Base-by-base conservation (phyloP, 2,797 vertebrate species). In the Enteromius viviparus region DNA sequence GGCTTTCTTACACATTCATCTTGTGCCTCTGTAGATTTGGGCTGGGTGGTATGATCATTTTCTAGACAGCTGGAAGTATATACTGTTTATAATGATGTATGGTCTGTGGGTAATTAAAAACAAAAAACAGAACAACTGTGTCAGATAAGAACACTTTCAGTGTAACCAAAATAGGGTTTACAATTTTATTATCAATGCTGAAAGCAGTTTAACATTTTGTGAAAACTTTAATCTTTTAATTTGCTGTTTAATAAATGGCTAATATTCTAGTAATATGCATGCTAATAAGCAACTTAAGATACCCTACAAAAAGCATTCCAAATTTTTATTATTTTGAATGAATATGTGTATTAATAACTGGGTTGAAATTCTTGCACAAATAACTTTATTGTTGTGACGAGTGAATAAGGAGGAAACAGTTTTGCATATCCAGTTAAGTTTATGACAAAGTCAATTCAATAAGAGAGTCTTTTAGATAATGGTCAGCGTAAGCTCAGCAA, bases 1-100 rank as follows among this genome's bases (percentile, higher is more conserved):
- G 15, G 21, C 34, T 37, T 55, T 76, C 21, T 49, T 10, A 69
- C 26, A 69, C 26, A 83, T 69, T 83, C 55, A 76, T 76, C 51
- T 77, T 21, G 4, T 37, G 70, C 32, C 47, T 82, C 60, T 82
- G 34, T 32, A 53, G 60, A 76, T 37, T 65, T 68, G 29, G 60
- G 3, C 45, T 65, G 42, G 26, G 70, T 64, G 40, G 69, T 65
- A 37, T 40, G 26, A 72, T 15, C 2, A 1, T n/a, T 40, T 62
- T 26, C n/a, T 6, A 29, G 34, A 45, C 14, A 45, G 7, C 37
- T 77, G 55, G 14, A 47, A n/a, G 42, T 47, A 4, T 60, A 32
- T 42, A 21, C 51, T 6, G 3, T 80, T 42, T 47, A 77, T 26
- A 64, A 77, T 64, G 23, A 77, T 62, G 34, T 42, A 77, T 29